Evolutionary conservation across 2,888 invertebrate species (phyloP).

Genomic region (Rhingia campestris): DNA sequence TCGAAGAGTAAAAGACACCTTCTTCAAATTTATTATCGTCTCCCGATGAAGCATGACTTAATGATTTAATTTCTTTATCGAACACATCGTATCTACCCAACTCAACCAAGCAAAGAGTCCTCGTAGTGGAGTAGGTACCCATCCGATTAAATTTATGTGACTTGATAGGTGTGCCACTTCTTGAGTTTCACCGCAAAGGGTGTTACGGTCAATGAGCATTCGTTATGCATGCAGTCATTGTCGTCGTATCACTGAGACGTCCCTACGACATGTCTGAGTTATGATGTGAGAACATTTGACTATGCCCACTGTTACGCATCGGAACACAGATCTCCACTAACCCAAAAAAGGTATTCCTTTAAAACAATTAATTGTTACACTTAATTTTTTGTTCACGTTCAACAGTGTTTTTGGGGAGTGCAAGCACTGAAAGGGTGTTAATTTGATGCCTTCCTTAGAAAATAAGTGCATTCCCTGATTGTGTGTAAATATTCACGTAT

Average conservation of each 20-base stretch:
- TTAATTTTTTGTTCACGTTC: not conserved
- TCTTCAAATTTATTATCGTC: not conserved
- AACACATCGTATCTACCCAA: not conserved
- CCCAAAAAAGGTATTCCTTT: not conserved
- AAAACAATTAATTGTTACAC: not conserved
- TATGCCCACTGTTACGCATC: not conserved
- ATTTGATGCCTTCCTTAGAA: not conserved
- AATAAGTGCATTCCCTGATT: not conserved
- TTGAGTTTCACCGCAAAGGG: conserved; percentile 3
- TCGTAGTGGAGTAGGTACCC: not conserved
- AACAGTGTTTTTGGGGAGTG: not conserved
- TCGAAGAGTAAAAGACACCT: not conserved
- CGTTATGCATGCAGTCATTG: not conserved
- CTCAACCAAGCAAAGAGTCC: not conserved
- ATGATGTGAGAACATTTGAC: conserved; percentile 20
- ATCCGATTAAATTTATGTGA: not conserved
- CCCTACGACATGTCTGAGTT: conserved; percentile 3
- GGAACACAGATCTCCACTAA: not conserved
- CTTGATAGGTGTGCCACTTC: conserved; percentile 3
- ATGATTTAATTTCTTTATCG: not conserved
- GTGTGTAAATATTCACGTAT: too few species aligned
- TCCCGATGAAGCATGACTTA: not conserved
- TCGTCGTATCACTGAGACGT: not conserved
- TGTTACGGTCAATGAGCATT: conserved; percentile 2
- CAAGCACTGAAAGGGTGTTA: not conserved